phyloP scores from a whole-genome alignment of 2,888 invertebrate genomes.

The Ectobius pallidus region DNA sequence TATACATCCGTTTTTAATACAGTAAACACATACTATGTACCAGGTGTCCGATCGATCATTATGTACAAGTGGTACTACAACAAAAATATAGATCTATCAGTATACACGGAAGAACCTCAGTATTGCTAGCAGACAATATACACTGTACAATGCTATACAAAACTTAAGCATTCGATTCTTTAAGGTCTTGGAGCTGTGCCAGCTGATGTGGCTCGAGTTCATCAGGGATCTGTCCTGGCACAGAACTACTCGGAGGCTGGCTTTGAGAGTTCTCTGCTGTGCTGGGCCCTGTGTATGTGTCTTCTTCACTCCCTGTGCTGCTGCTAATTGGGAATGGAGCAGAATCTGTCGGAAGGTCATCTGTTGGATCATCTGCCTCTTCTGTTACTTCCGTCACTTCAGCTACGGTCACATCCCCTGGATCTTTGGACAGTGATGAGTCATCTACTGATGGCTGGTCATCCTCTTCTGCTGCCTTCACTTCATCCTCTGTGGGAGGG shows the following conservation, averaged over 20 bases:
- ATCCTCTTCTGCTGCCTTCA: constrained; percentile 45
- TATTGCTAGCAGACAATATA: not conserved
- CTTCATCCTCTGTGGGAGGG: constrained; percentile 45
- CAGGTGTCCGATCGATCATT: not conserved
- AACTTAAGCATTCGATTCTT: constrained; percentile 86
- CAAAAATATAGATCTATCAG: constrained; percentile 15
- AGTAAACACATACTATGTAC: not conserved
- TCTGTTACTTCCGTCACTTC: constrained; percentile 33
- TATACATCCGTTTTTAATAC: not conserved
- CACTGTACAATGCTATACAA: not conserved
- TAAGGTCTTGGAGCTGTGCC: constrained; percentile 84
- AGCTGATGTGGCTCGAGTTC: constrained; percentile 88
- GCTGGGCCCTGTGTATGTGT: constrained; percentile 66
- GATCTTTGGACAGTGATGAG: constrained; percentile 23
- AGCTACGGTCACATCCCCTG: constrained; percentile 28
- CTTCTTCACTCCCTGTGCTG: constrained; percentile 71
- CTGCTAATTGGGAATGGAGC: constrained; percentile 67
- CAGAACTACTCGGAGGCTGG: constrained; percentile 31
- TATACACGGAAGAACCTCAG: not conserved
- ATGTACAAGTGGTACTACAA: not conserved
- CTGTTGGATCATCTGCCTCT: constrained; percentile 52
- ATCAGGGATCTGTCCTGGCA: constrained; percentile 67
- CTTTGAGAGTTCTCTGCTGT: constrained; percentile 67
- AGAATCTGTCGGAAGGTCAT: constrained; percentile 64
- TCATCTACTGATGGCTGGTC: constrained; percentile 42